These are phyloP conservation scores for Silurus meridionalis DNA, from an alignment of 2,113 vertebrate genomes.

Conservation along the genomic window DNA sequence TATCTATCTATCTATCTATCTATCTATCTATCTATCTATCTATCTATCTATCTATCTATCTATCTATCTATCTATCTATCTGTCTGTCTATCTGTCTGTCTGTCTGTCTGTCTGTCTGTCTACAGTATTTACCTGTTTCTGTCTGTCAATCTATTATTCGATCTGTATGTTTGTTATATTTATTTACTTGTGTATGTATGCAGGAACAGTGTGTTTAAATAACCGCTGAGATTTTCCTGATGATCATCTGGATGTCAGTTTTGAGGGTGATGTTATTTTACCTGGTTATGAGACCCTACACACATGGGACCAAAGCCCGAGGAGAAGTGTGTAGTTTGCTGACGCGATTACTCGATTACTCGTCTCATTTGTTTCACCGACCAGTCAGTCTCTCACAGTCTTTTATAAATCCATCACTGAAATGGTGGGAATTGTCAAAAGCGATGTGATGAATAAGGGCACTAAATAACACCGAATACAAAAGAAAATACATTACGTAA, in stretches of 20 bases:
- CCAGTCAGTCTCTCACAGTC: conserved; percentile 56
- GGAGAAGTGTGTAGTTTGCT: conserved; percentile 46
- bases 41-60: conserved; percentile 9
- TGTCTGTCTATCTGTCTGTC: not conserved
- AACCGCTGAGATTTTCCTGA: not conserved
- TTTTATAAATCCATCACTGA: conserved; percentile 40
- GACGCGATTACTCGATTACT: not conserved
- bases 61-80: not conserved
- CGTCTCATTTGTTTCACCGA: conserved; percentile 67
- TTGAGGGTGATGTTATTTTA: conserved; percentile 56
- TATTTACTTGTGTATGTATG: not conserved
- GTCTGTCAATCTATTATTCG: not conserved
- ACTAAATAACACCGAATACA: not conserved
- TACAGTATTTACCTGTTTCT: conserved; percentile 11
- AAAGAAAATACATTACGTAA: not conserved
- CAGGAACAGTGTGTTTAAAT: not conserved
- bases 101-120: not conserved
- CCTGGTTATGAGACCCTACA: conserved; percentile 36
- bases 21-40: not conserved
- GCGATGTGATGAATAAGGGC: not conserved
- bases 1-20: not conserved
- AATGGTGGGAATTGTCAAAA: conserved; percentile 17
- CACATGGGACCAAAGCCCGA: conserved; percentile 35
- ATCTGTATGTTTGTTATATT: not conserved
- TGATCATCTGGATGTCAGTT: conserved; percentile 41